Conservation (phyloP, 2,113 vertebrate species). For the Serilophus lunatus region DNA sequence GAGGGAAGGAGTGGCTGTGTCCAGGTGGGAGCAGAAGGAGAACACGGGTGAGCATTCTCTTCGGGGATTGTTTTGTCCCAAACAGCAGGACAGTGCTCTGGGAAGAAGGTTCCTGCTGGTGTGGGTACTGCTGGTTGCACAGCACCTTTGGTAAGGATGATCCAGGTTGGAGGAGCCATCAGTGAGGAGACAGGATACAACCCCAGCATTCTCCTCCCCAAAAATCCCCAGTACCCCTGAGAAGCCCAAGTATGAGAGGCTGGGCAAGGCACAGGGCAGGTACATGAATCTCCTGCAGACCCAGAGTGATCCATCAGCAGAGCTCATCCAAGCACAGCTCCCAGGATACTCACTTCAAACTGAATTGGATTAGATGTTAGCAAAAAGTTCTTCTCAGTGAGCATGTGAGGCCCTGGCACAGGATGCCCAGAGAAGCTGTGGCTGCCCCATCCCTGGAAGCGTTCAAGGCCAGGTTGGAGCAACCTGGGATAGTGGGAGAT, state of each 20-base stretch:
- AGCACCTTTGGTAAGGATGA: neutral
- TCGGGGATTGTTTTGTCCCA: neutral
- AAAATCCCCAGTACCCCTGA: fast-evolving
- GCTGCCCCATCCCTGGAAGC: neutral
- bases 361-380: neutral
- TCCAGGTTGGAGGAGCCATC: neutral
- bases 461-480: neutral
- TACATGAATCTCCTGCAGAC: neutral
- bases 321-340: neutral
- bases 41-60: neutral
- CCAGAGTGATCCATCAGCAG: neutral
- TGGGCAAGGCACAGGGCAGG: neutral
- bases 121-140: neutral
- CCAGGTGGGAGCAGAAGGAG: neutral
- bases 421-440: neutral
- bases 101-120: neutral
- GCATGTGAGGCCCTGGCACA: too few relatives aligned
- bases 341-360: neutral
- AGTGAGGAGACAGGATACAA: fast-evolving
- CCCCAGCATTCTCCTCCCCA: neutral
- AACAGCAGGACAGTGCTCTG: neutral
- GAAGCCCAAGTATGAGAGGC: neutral
- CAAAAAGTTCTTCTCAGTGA: too few relatives aligned
- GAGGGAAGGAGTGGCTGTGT: neutral
- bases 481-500: neutral